phyloP scores from a whole-genome alignment of 2,113 vertebrate species.

The Lampris incognitus region DNA sequence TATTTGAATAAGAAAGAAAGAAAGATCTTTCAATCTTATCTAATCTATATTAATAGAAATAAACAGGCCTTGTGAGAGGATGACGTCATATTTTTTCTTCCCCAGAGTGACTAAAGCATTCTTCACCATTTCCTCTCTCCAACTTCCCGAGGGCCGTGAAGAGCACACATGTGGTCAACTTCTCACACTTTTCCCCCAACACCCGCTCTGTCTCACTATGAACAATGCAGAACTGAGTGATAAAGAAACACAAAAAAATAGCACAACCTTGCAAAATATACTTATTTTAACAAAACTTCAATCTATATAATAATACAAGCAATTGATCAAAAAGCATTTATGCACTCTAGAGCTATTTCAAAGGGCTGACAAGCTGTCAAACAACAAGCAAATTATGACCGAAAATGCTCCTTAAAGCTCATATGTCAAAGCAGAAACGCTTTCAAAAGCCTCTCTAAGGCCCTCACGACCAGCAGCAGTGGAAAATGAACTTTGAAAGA shows the following conservation, averaged over 20 bases:
- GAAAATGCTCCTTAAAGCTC: slow-evolving; percentile 39
- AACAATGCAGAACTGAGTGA: background rate
- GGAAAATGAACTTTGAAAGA: too few species aligned
- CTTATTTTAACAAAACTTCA: background rate
- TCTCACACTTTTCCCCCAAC: slow-evolving; percentile 36
- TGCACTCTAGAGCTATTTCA: background rate
- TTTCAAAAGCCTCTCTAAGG: slow-evolving; percentile 25
- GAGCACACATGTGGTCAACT: slow-evolving; percentile 64
- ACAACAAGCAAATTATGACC: slow-evolving; percentile 35
- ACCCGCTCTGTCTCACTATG: slow-evolving; percentile 8
- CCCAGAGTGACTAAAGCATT: slow-evolving; percentile 63
- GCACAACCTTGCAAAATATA: background rate
- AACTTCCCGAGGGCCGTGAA: slow-evolving; percentile 76
- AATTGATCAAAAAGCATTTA: background rate
- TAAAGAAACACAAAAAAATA: background rate
- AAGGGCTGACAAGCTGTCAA: slow-evolving; percentile 20
- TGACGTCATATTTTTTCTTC: slow-evolving; percentile 55
- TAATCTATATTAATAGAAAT: slow-evolving; percentile 4
- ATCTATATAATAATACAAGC: background rate
- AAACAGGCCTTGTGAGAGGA: slow-evolving; percentile 29
- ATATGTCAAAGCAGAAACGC: slow-evolving; percentile 27
- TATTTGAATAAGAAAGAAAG: background rate
- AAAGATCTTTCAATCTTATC: background rate
- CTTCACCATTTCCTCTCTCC: slow-evolving; percentile 74
- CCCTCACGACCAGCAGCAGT: too few species aligned